Evolutionary conservation across 2,888 invertebrate genomes (phyloP).

Genomic region (Terebella lapidaria): DNA sequence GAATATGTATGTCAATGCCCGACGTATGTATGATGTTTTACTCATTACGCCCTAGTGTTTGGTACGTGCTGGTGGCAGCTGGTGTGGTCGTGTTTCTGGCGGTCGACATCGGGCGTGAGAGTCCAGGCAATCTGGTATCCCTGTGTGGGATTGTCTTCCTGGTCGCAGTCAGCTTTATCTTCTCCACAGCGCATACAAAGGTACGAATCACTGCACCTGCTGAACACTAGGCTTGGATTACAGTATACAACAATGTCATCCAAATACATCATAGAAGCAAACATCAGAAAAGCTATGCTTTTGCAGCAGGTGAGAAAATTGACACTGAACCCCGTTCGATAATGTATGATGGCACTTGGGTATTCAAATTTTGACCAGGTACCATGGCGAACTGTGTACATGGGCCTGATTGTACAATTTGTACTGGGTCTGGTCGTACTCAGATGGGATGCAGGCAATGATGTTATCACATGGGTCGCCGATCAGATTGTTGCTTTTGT

Average conservation of each 20-base stretch:
- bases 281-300: too few species aligned
- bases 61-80: too few species aligned
- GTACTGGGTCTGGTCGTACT: slow-evolving; percentile 20
- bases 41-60: too few species aligned
- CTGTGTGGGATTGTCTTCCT: neutral
- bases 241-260: too few species aligned
- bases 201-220: neutral
- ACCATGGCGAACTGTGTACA: slow-evolving; percentile 15
- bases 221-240: too few species aligned
- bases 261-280: too few species aligned
- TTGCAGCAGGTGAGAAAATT: too few species aligned
- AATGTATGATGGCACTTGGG: too few species aligned
- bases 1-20: too few species aligned
- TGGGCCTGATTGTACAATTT: slow-evolving; percentile 15
- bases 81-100: neutral
- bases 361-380: too few species aligned
- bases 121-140: neutral
- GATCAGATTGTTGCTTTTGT: slow-evolving; percentile 17
- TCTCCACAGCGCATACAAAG: neutral
- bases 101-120: neutral
- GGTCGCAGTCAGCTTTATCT: neutral
- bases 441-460: slow-evolving; percentile 17
- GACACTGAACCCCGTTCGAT: too few species aligned
- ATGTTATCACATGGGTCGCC: slow-evolving; percentile 16
- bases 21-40: too few species aligned